Conservation (phyloP, 1,140 invertebrate genomes). For the Carposina sasakii region DNA sequence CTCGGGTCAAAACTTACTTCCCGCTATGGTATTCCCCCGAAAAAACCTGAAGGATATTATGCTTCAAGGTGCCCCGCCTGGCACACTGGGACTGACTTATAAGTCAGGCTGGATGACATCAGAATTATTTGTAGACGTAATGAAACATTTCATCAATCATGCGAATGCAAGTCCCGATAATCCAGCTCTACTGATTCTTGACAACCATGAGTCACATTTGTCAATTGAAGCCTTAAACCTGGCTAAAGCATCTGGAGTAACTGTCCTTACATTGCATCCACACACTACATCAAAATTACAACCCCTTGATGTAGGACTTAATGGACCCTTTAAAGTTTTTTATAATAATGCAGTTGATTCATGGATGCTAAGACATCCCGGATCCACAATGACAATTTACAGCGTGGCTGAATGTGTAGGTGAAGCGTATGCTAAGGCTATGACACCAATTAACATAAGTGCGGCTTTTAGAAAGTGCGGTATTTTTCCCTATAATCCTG, state of each 20-base stretch:
- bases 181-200: slow-evolving; percentile 43
- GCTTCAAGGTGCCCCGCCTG: slow-evolving; percentile 41
- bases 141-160: slow-evolving; percentile 34
- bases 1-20: slow-evolving; percentile 23
- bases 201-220: slow-evolving; percentile 47
- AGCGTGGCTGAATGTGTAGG: background rate
- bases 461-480: background rate
- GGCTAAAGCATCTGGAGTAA: slow-evolving; percentile 22
- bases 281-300: background rate
- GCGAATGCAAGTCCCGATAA: slow-evolving; percentile 26
- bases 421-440: background rate
- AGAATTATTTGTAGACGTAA: slow-evolving; percentile 36
- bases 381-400: background rate
- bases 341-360: slow-evolving; percentile 28
- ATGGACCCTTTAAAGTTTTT: slow-evolving; percentile 33
- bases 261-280: slow-evolving; percentile 36
- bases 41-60: slow-evolving; percentile 46
- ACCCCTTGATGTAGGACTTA: slow-evolving; percentile 22
- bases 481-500: slow-evolving; percentile 13
- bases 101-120: slow-evolving; percentile 54
- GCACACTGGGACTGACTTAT: slow-evolving; percentile 42
- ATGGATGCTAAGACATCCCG: slow-evolving; percentile 19
- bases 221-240: slow-evolving; percentile 20
- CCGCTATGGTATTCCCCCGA: slow-evolving; percentile 43
- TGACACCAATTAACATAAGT: background rate